Conservation (phyloP, 2,888 invertebrate genomes). For the Apoderus coryli region DNA sequence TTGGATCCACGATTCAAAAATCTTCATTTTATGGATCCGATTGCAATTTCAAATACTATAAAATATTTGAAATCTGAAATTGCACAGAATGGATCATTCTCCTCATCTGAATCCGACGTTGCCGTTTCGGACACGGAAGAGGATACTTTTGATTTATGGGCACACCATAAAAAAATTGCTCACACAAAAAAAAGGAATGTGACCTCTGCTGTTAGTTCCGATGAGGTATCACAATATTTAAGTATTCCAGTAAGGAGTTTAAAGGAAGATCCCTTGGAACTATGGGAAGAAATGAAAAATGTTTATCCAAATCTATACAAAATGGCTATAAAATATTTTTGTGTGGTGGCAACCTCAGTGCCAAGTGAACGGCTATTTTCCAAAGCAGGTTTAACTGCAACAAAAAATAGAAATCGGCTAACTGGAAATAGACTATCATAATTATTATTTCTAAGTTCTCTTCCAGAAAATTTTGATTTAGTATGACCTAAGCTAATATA, state of each 20-base stretch:
- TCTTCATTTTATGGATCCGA: conserved; percentile 12
- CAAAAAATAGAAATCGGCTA: no score
- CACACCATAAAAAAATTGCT: conserved; percentile 10
- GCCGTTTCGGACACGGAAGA: not conserved
- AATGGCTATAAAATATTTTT: conserved; percentile 8
- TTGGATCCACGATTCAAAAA: conserved; percentile 12
- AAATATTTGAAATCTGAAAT: conserved; percentile 7
- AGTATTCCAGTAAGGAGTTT: conserved; percentile 7
- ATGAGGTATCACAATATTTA: conserved; percentile 8
- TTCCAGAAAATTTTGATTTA: no score
- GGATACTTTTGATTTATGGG: conserved; percentile 10
- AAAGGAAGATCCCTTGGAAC: conserved; percentile 9
- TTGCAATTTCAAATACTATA: conserved; percentile 7
- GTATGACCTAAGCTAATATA: no score
- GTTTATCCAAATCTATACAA: conserved; percentile 8
- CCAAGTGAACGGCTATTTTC: no score
- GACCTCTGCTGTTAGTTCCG: conserved; percentile 2
- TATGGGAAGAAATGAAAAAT: conserved; percentile 10
- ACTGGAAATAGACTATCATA: no score
- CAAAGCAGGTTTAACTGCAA: no score
- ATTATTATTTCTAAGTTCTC: no score
- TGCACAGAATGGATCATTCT: not conserved
- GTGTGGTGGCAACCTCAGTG: conserved; percentile 8
- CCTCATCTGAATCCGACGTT: conserved; percentile 1
- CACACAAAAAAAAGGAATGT: conserved; percentile 3